Evolutionary conservation across 2,888 invertebrate species (phyloP), one percentile per base, ranked within the genome.

Genomic region (Drosophila imparisetae): DNA sequence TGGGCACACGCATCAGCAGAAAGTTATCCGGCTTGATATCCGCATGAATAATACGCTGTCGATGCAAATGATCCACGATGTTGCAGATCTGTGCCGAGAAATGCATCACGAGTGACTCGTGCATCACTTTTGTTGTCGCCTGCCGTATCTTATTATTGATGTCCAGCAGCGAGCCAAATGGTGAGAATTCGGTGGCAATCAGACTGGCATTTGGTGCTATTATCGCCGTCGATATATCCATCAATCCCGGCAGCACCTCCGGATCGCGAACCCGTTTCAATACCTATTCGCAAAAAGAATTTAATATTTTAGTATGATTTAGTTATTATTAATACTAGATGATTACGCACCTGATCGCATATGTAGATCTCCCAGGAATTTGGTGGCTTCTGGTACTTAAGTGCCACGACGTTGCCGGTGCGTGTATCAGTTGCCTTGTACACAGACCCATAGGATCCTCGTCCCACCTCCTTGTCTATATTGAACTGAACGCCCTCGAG

Each of bases 1-100:
- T 94, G 34, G 96, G 92, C 61, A 96, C 94, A 92, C 95, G 95
- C 95, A 95, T 95, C 30, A 98, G 92, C 78, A 98, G 94, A 92
- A 98, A 97, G 93, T 99, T 99, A 91, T 99, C 99, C 0, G 99
- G 98, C 92, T 99, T 99, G 58, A 99, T 96, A 92, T 99, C 99
- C 2, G 97, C 98, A 91, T 99, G 99, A 77, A 99, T 98, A 73
- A 99, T 98, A 91, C 96, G 95, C 85, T 96, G 96, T 88, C 95
- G 95, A 91, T 98, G 98, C 88, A 99, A 94, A 78, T 96, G 95
- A 89, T 97, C 95, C 21, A 98, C 95, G 76, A 98, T 96, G 77
- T 96, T 95, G 78, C 98, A 93, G 94, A 98, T 96, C 93, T 98
- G 97, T 34, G 96, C 95, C 24, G 97, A 96, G 85, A 98, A 95